Conservation (phyloP, 2,888 invertebrate species). For the Anaspis maculata region DNA sequence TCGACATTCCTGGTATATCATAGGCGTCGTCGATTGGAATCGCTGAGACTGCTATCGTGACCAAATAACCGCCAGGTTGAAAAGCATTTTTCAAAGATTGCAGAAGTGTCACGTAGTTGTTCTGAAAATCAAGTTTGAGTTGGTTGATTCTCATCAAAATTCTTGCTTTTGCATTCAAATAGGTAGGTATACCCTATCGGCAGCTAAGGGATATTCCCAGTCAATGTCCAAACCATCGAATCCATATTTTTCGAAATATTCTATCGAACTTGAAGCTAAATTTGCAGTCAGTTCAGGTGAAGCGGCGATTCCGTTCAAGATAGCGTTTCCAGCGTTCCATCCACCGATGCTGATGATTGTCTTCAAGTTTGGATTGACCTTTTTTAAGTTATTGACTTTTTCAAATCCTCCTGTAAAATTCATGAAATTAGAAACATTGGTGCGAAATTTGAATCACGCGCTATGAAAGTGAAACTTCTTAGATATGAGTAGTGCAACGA, state of each 20-base stretch:
- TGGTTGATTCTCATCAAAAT: too few relatives aligned
- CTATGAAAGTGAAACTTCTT: too few relatives aligned
- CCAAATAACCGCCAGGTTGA: conserved; percentile 15
- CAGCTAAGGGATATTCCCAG: conserved; percentile 10
- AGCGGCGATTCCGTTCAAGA: conserved; percentile 6
- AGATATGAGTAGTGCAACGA: too few relatives aligned
- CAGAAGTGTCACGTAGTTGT: conserved; percentile 33
- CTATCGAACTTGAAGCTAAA: conserved; percentile 6
- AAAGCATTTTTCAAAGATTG: conserved; percentile 40
- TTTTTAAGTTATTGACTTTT: conserved; percentile 6
- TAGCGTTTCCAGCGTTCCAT: conserved; percentile 10
- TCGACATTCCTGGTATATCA: conserved; percentile 22
- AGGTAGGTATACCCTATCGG: conserved; percentile 6
- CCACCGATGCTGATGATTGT: conserved; percentile 8
- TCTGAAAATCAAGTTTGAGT: conserved; percentile 2
- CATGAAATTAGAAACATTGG: too few relatives aligned
- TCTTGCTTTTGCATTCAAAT: neutral
- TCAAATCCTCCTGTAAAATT: conserved; percentile 6
- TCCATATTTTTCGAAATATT: conserved; percentile 7
- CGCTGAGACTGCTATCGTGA: conserved; percentile 20
- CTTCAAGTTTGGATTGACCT: conserved; percentile 7
- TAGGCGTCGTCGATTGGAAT: conserved; percentile 21
- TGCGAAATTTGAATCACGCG: too few relatives aligned
- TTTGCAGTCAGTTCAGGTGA: conserved; percentile 6
- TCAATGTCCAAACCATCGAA: conserved; percentile 10